These are phyloP conservation scores for Scomberomorus guttatus DNA, from an alignment of 2,797 vertebrate species.

Conservation along the genomic window DNA sequence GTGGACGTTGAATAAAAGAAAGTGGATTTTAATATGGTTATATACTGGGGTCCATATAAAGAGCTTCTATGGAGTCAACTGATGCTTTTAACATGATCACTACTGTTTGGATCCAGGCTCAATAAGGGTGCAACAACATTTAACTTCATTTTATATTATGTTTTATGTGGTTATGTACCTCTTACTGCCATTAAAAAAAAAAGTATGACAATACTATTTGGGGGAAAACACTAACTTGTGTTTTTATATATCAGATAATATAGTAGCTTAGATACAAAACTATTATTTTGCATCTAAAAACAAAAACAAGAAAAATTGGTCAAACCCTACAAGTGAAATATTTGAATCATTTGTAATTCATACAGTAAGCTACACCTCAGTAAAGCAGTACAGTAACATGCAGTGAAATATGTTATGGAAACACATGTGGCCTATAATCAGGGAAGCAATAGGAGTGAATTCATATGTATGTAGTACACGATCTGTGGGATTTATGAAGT, in stretches of 20 bases:
- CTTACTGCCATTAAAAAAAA: too few relatives aligned
- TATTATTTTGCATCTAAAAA: background rate
- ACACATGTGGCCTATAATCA: conserved; percentile 5
- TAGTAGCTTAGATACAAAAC: background rate
- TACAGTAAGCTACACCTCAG: background rate
- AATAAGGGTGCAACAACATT: background rate
- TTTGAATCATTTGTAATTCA: background rate
- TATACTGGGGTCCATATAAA: background rate
- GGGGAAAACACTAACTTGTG: background rate
- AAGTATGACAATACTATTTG: background rate
- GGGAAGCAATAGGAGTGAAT: background rate
- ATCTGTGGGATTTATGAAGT: background rate
- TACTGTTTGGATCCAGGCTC: background rate
- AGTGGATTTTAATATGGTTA: background rate
- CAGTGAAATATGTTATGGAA: background rate
- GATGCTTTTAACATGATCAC: background rate
- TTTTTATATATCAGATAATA: background rate
- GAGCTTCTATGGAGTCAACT: background rate
- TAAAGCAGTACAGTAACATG: conserved; percentile 29
- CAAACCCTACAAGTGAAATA: background rate
- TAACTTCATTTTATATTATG: background rate
- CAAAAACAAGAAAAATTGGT: background rate
- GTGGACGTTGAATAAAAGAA: background rate
- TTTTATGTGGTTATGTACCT: background rate
- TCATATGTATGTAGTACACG: background rate